Evolutionary conservation across 2,113 vertebrate genomes (phyloP), one percentile per base, ranked within the genome.

Genomic region (Brachypodius melanocephalos): DNA sequence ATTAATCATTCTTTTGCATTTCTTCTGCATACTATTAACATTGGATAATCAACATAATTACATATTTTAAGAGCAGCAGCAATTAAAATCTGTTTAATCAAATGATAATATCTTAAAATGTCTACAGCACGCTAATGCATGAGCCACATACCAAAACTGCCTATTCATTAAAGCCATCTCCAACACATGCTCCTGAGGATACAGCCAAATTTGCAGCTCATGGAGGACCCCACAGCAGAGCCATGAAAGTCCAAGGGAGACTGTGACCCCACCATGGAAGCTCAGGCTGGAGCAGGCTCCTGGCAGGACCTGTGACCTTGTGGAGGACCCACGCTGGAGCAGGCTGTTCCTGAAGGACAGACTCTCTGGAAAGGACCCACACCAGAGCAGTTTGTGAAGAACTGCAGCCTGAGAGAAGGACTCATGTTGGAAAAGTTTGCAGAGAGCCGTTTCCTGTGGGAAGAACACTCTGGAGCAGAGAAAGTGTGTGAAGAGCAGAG

Each of bases 161-260:
- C 34, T 57, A 29, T 15, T 71, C 10, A 48, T 52, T 82, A 82
- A 82, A 85, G 24, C 24, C 28, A 65, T 16, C 32, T 57, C 46
- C 28, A 74, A 52, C 36, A 62, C 38, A n/a, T 1, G 1, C 18
- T 79, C 62, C 55, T 62, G 24, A 93, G 36, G 52, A 52, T 20
- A 34, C 22, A 79, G 18, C 17, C 21, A 54, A n/a, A 88, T 73
- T 5, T 40, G 19, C 34, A 85, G 6, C 17, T 15, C 52, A 17
- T 12, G 18, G 38, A 58, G 13, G 15, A 38, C 5, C 17, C 29
- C 48, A 68, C 0, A 0, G 36, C 1, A 1, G 20, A 62, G 32
- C 32, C 32, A 31, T 6, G 7, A 22, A 17, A 61, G 13, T 32
- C 24, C 1, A 1, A 67, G 36, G 13, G 28, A 49, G 38, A 18